A percentile compares a stretch with the other conserved stretches of the same genome.
These are phyloP conservation scores for Rhincodon typus DNA, from an alignment of 2,797 vertebrate genomes.

Conservation along the genomic window DNA sequence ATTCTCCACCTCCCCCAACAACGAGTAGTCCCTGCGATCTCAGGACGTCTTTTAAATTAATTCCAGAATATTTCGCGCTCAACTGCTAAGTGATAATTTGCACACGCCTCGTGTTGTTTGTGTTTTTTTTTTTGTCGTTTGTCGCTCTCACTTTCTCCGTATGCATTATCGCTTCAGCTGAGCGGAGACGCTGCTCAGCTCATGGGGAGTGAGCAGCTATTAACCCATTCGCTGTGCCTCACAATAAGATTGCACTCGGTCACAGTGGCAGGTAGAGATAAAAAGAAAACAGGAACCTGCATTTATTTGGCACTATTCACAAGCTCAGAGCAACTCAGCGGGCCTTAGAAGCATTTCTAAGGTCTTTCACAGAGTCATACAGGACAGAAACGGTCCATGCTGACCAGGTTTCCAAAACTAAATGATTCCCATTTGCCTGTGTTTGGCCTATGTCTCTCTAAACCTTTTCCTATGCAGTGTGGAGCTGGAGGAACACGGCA, in stretches of 20 bases:
- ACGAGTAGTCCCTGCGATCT: background rate
- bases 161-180: constrained; percentile 27
- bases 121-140: constrained; percentile 10
- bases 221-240: background rate
- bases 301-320: background rate
- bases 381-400: too few species aligned
- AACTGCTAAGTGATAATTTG: constrained; percentile 31
- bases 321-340: background rate
- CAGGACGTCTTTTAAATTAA: constrained; percentile 28
- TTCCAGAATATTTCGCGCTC: constrained; percentile 10
- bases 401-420: too few species aligned
- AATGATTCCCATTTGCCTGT: too few species aligned
- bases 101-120: constrained; percentile 9
- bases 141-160: background rate
- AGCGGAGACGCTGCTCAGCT: background rate
- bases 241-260: background rate
- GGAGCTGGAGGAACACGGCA: too few species aligned
- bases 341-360: too few species aligned
- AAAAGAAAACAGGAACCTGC: background rate
- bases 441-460: too few species aligned
- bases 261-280: background rate
- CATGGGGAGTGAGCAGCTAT: background rate
- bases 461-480: too few species aligned
- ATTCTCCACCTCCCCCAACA: background rate
- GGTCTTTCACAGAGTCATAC: background rate